Evolutionary conservation across 1,140 invertebrate genomes (phyloP).

Genomic region (Leptinotarsa defecta): DNA sequence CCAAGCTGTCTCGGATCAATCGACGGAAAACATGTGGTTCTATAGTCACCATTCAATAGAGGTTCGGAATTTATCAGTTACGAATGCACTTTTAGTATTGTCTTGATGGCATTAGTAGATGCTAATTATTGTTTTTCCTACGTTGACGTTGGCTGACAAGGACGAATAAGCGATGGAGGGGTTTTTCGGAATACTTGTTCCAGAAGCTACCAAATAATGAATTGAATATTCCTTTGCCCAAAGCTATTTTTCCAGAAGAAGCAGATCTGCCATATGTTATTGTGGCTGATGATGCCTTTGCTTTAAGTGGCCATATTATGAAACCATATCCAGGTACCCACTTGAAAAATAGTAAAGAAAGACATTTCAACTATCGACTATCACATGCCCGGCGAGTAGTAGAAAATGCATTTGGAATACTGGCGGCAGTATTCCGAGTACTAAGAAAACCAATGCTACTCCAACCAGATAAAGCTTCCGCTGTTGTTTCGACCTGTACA

Average conservation of each 20-base stretch:
- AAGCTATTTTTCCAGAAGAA: neutral
- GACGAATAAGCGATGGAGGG: no score
- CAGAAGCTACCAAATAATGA: neutral
- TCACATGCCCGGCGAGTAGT: neutral
- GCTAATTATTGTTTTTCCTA: no score
- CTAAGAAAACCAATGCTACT: conserved; percentile 1
- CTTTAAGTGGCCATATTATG: neutral
- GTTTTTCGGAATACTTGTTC: no score
- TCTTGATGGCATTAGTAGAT: no score
- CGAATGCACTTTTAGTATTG: neutral
- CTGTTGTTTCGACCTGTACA: neutral
- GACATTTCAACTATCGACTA: neutral
- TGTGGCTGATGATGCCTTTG: neutral
- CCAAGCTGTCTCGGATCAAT: no score
- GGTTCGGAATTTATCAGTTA: neutral
- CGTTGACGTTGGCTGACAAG: no score
- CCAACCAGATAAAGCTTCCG: neutral
- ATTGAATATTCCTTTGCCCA: neutral
- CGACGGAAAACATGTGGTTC: neutral
- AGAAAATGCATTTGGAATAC: neutral
- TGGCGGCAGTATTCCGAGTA: neutral
- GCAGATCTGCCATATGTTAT: neutral
- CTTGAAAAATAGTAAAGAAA: neutral
- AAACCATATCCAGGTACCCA: neutral
- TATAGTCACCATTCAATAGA: neutral